These are phyloP conservation scores for Petrolisthes manimaculis DNA, from an alignment of 2,888 invertebrate genomes.

Conservation along the genomic window DNA sequence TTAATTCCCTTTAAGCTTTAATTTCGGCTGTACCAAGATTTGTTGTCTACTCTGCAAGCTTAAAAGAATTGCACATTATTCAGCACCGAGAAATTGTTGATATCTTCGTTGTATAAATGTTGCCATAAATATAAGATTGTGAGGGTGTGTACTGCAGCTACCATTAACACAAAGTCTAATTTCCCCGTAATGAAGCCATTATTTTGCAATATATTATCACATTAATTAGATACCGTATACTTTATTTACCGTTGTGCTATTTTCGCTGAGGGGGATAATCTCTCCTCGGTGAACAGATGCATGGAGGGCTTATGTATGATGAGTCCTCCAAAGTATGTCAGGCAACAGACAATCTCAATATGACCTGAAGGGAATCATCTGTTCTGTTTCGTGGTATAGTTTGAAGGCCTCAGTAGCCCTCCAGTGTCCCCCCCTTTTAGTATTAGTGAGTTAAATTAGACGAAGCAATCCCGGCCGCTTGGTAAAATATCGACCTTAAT, in stretches of 20 bases:
- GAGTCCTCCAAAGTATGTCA: too few relatives aligned
- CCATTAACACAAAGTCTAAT: background rate
- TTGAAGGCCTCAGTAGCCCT: too few relatives aligned
- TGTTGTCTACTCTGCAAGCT: background rate
- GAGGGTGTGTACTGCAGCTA: background rate
- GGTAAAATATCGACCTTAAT: constrained; percentile 10
- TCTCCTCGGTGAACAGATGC: too few relatives aligned
- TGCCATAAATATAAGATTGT: background rate
- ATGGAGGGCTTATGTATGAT: too few relatives aligned
- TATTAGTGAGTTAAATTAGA: background rate
- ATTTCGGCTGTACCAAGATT: background rate
- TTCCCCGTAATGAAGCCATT: constrained; percentile 9
- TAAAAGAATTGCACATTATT: background rate
- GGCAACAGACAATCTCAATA: too few relatives aligned
- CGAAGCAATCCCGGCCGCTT: background rate
- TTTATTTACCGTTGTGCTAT: background rate
- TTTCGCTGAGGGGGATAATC: background rate
- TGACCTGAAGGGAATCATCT: too few relatives aligned
- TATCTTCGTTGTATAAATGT: background rate
- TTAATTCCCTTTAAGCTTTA: too few relatives aligned
- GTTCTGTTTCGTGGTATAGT: too few relatives aligned
- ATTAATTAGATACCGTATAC: background rate
- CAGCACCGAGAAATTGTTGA: background rate
- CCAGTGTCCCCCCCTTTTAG: too few relatives aligned
- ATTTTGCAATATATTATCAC: constrained; percentile 1